A percentile compares a stretch with the other conserved stretches of the same genome.
phyloP scores from a whole-genome alignment of 2,113 vertebrate species.

The Peromyscus leucopus region DNA sequence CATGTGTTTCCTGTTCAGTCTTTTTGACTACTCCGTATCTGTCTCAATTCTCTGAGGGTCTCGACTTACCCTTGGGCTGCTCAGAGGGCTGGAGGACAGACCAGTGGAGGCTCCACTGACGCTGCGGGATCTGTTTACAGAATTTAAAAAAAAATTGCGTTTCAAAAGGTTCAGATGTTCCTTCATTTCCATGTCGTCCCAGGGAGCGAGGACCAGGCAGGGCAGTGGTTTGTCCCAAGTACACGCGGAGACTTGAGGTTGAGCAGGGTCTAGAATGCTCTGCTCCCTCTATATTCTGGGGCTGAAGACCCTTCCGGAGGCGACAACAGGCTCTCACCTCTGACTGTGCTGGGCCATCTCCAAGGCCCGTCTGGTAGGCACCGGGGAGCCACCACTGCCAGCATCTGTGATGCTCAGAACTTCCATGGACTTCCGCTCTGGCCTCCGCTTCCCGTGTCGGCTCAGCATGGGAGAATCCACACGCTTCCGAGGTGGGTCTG shows the following conservation, averaged over 20 bases:
- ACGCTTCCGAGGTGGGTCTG: conserved; percentile 94
- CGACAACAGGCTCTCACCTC: conserved; percentile 85
- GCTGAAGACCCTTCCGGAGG: too few species aligned
- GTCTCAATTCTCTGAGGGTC: not conserved
- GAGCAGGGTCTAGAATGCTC: not conserved
- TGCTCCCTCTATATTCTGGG: not conserved
- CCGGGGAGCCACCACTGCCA: conserved; percentile 94
- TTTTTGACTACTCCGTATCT: not conserved
- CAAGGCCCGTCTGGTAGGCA: conserved; percentile 92
- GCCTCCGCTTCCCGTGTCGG: conserved; percentile 93
- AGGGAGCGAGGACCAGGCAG: not conserved
- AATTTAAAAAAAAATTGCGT: not conserved
- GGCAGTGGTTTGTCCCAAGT: not conserved
- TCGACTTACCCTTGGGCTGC: conserved; percentile 94
- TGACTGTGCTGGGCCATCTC: conserved; percentile 96
- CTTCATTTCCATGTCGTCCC: not conserved
- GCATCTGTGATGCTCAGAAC: conserved; percentile 95
- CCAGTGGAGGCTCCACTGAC: conserved; percentile 96
- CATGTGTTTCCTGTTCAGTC: not conserved
- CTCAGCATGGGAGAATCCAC: conserved; percentile 96
- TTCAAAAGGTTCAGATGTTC: not conserved
- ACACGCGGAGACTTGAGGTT: not conserved
- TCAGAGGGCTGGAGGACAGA: conserved; percentile 95
- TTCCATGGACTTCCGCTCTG: conserved; percentile 95
- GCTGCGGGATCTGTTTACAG: conserved; percentile 91